A percentile compares a stretch with the other conserved stretches of the same genome.
Conservation (phyloP, 2,888 invertebrate species). For the Apamea monoglypha region DNA sequence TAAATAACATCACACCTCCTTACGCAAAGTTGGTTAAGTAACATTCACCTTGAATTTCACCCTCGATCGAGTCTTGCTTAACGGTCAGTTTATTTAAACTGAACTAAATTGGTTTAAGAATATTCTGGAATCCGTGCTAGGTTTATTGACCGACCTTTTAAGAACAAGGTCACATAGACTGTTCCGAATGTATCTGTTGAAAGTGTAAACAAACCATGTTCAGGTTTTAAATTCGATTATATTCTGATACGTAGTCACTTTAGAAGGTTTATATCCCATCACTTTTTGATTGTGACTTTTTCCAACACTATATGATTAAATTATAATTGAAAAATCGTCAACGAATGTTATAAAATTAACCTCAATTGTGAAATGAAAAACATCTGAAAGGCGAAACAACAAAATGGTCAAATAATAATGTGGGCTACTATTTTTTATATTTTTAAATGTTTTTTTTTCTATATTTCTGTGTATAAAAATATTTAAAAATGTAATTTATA, state of each 20-base stretch:
- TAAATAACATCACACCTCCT: conserved; percentile 17
- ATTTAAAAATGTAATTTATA: too few species aligned
- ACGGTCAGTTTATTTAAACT: not conserved
- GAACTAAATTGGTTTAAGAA: conserved; percentile 16
- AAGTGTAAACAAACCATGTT: not conserved
- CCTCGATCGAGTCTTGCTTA: not conserved
- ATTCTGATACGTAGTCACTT: too few species aligned
- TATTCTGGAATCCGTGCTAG: conserved; percentile 2
- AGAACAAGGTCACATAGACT: conserved; percentile 12
- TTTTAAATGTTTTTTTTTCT: too few species aligned
- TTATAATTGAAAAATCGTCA: too few species aligned
- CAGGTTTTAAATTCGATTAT: too few species aligned
- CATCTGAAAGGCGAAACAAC: not conserved
- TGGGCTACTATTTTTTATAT: too few species aligned
- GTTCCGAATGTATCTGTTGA: not conserved
- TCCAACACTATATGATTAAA: too few species aligned
- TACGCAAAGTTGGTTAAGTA: conserved; percentile 22
- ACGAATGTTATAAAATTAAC: too few species aligned
- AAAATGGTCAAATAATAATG: not conserved
- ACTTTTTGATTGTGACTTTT: not conserved
- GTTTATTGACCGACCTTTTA: conserved; percentile 8
- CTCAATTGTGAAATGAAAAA: not conserved
- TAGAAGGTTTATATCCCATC: not conserved
- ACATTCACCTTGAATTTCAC: conserved; percentile 50
- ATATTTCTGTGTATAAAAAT: too few species aligned